Evolutionary conservation across 2,888 invertebrate genomes (phyloP).

Genomic region (Stomorhina lunata): DNA sequence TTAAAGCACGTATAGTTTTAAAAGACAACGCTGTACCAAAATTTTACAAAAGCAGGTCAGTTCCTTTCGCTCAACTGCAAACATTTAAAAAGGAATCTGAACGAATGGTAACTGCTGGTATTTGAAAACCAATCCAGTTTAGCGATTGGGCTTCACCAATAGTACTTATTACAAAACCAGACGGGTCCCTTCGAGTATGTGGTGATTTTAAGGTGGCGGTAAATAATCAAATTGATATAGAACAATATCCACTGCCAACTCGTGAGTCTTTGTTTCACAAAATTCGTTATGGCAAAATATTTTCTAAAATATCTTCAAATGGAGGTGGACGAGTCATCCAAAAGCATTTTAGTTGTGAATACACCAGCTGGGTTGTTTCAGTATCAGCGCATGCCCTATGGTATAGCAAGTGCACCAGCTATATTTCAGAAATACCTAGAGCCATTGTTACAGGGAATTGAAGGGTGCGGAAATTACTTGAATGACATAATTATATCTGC

Average conservation of each 20-base stretch:
- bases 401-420: slow-evolving; percentile 71
- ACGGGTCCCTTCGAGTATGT: slow-evolving; percentile 67
- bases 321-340: slow-evolving; percentile 69
- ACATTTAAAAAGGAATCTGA: slow-evolving; percentile 65
- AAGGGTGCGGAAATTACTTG: slow-evolving; percentile 69
- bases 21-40: slow-evolving; percentile 63
- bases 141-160: slow-evolving; percentile 73
- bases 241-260: slow-evolving; percentile 69
- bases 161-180: slow-evolving; percentile 69
- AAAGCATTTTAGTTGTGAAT: slow-evolving; percentile 71
- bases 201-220: slow-evolving; percentile 67
- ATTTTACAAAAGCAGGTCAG: slow-evolving; percentile 66
- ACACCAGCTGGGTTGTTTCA: slow-evolving; percentile 74
- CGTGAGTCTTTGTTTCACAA: slow-evolving; percentile 66
- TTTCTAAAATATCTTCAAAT: slow-evolving; percentile 73
- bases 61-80: slow-evolving; percentile 66
- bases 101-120: slow-evolving; percentile 49
- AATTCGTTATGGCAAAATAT: slow-evolving; percentile 64
- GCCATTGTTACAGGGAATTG: slow-evolving; percentile 70
- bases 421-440: slow-evolving; percentile 75
- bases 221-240: slow-evolving; percentile 68
- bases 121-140: slow-evolving; percentile 63
- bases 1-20: slow-evolving; percentile 63
- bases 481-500: slow-evolving; percentile 70
- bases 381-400: slow-evolving; percentile 74